phyloP scores from a whole-genome alignment of 2,113 vertebrate species.

The Labeo rohita region DNA sequence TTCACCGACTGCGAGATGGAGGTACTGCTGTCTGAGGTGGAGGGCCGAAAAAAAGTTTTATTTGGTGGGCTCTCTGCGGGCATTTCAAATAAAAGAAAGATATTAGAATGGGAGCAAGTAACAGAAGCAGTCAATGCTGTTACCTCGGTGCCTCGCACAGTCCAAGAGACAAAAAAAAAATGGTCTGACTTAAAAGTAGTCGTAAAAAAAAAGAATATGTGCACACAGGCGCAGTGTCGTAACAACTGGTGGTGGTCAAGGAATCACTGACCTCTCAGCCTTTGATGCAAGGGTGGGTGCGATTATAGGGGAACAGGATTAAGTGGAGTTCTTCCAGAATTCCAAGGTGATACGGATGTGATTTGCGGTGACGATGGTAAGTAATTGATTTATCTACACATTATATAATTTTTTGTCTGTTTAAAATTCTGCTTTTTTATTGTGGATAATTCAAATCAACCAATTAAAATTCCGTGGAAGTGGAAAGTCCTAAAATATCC shows the following conservation, averaged over 20 bases:
- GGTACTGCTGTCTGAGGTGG: not conserved
- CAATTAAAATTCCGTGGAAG: no score
- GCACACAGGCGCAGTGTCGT: not conserved
- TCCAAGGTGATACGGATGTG: not conserved
- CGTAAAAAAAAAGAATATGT: not conserved
- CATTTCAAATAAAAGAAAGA: constrained; percentile 2
- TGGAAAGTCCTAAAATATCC: no score
- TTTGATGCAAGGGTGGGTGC: not conserved
- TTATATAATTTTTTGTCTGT: not conserved
- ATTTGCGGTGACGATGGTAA: not conserved
- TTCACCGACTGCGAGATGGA: not conserved
- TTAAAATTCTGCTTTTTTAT: not conserved
- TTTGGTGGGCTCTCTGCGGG: constrained; percentile 8
- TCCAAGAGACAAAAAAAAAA: not conserved
- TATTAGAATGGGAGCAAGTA: not conserved
- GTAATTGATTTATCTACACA: not conserved
- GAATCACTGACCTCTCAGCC: constrained; percentile 6
- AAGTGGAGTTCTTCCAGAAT: constrained; percentile 2
- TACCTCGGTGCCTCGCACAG: not conserved
- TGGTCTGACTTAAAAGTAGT: not conserved
- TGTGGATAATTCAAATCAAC: no score
- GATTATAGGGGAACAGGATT: not conserved
- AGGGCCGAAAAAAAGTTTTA: not conserved
- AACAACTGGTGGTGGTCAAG: not conserved
- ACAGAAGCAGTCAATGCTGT: not conserved